Conservation (phyloP, 2,888 invertebrate species). For the Hydropsyche betteni region DNA sequence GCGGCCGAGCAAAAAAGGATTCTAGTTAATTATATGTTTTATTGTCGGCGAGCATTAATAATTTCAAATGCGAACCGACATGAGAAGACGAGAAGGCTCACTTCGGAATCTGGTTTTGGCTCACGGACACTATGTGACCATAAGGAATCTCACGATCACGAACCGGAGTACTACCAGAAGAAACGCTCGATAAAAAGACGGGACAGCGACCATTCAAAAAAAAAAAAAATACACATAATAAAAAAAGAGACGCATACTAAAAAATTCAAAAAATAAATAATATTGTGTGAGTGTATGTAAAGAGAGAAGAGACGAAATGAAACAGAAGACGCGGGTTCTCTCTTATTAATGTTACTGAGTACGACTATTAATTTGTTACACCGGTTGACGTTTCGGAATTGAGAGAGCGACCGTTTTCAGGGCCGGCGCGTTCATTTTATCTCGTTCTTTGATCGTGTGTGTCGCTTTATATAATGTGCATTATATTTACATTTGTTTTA, state of each 20-base stretch:
- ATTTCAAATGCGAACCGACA: constrained; percentile 35
- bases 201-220: constrained; percentile 23
- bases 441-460: constrained; percentile 36
- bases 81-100: constrained; percentile 27
- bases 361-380: constrained; percentile 48
- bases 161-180: constrained; percentile 31
- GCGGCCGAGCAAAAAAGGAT: constrained; percentile 19
- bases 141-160: constrained; percentile 42
- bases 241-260: neutral
- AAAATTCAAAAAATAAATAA: too few species aligned
- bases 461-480: neutral
- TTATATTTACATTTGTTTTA: neutral
- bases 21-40: constrained; percentile 35
- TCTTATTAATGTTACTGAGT: constrained; percentile 45
- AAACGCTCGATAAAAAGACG: constrained; percentile 27
- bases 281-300: neutral
- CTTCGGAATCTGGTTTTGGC: constrained; percentile 40
- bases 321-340: constrained; percentile 42
- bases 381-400: constrained; percentile 46
- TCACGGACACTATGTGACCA: constrained; percentile 36
- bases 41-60: constrained; percentile 37
- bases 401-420: constrained; percentile 44
- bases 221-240: neutral
- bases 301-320: constrained; percentile 16
- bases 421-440: constrained; percentile 28